Evolutionary conservation across 2,797 vertebrate species (phyloP).

Genomic region (Acomys russatus): DNA sequence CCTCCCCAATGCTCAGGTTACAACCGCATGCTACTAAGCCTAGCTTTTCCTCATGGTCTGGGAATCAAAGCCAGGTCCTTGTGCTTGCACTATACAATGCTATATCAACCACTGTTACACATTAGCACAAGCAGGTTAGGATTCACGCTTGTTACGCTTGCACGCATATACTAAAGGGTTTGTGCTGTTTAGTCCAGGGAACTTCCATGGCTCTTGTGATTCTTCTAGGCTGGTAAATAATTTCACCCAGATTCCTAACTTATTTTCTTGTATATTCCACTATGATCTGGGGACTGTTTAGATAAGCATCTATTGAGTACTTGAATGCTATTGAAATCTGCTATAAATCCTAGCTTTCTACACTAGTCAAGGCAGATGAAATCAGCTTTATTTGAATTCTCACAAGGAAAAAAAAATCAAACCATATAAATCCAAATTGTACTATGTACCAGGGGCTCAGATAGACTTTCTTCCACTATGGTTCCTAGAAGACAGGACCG

Average conservation of each 20-base stretch:
- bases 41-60: not conserved
- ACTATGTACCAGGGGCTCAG: not conserved
- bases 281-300: slow-evolving; percentile 9
- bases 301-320: slow-evolving; percentile 32
- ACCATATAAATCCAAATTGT: not conserved
- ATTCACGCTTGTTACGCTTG: not conserved
- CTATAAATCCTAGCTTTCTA: slow-evolving; percentile 43
- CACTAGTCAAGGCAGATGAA: slow-evolving; percentile 37
- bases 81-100: not conserved
- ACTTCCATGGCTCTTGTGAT: not conserved
- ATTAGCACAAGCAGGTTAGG: not conserved
- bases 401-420: not conserved
- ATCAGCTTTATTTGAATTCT: slow-evolving; percentile 43
- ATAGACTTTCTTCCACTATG: not conserved
- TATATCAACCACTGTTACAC: not conserved
- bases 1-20: not conserved
- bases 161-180: not conserved
- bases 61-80: not conserved
- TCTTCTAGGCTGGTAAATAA: not conserved
- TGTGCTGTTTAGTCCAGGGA: not conserved
- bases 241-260: slow-evolving; percentile 29
- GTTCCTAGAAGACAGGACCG: slow-evolving; percentile 35
- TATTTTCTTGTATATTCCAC: not conserved
- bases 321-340: slow-evolving; percentile 28
- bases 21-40: not conserved